Percentiles rank a stretch among this genome's conserved stretches.
These are phyloP conservation scores for Clistopyga incitator DNA, from an alignment of 2,888 invertebrate genomes.

Conservation along the genomic window DNA sequence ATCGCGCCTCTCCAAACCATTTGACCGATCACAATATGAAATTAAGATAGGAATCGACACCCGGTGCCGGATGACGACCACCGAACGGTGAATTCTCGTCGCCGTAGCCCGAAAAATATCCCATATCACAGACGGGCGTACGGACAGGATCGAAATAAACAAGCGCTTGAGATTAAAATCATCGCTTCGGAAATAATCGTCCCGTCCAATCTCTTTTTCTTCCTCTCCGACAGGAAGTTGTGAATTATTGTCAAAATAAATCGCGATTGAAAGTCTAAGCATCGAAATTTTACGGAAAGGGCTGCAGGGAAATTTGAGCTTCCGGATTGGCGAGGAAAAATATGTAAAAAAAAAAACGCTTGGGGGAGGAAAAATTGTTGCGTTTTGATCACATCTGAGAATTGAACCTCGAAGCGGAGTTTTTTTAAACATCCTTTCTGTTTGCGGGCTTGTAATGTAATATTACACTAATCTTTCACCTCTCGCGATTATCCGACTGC, in stretches of 20 bases:
- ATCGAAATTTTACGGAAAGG: not conserved
- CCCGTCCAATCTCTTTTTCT: slow-evolving; percentile 17
- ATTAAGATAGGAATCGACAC: slow-evolving; percentile 80
- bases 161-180: slow-evolving; percentile 77
- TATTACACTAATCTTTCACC: not conserved
- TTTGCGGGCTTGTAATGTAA: not conserved
- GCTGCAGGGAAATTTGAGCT: slow-evolving; percentile 21
- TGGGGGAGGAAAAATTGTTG: not conserved
- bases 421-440: not conserved
- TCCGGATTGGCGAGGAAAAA: slow-evolving; percentile 17
- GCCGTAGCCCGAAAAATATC: slow-evolving; percentile 43
- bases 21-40: slow-evolving; percentile 78
- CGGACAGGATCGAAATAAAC: slow-evolving; percentile 74
- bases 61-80: slow-evolving; percentile 41
- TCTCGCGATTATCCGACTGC: not conserved
- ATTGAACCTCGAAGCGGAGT: not conserved
- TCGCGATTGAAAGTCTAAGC: slow-evolving; percentile 65
- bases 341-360: not conserved
- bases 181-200: slow-evolving; percentile 65
- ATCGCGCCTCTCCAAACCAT: slow-evolving; percentile 67
- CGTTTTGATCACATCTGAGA: not conserved
- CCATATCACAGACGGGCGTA: slow-evolving; percentile 46
- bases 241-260: slow-evolving; percentile 75
- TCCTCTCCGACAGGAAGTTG: slow-evolving; percentile 67
- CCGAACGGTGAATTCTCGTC: slow-evolving; percentile 60